These are phyloP conservation scores for Lepidurus arcticus DNA, from an alignment of 1,140 invertebrate genomes.

Conservation along the genomic window DNA sequence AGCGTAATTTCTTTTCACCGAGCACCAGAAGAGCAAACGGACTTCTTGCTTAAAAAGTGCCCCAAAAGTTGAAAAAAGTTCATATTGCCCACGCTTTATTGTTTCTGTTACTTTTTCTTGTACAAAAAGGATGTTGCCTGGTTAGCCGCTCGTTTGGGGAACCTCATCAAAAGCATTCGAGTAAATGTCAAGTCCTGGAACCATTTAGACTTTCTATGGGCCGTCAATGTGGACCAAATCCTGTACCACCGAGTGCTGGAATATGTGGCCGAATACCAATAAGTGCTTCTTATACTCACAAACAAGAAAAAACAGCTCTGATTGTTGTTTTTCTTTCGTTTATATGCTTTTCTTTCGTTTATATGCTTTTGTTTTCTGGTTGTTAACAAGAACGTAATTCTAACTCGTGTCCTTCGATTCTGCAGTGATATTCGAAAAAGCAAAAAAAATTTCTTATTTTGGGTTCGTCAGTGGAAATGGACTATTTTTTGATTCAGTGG, in stretches of 20 bases:
- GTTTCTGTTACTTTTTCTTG: conserved; percentile 13
- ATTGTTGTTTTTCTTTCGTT: no score
- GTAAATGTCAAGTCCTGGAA: conserved; percentile 57
- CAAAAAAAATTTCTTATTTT: no score
- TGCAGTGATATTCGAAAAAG: no score
- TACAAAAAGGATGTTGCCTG: conserved; percentile 52
- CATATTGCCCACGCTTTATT: background rate
- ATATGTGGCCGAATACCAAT: conserved; percentile 33
- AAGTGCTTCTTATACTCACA: background rate
- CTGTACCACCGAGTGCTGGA: conserved; percentile 40
- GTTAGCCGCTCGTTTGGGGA: conserved; percentile 48
- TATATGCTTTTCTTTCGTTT: no score
- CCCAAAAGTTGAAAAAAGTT: background rate
- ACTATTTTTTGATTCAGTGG: no score
- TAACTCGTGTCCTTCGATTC: no score
- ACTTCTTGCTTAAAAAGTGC: no score
- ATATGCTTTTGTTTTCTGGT: no score
- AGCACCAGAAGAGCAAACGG: no score
- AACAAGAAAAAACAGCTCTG: no score
- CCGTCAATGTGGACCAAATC: conserved; percentile 47
- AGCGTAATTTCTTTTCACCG: background rate
- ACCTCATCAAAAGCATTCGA: conserved; percentile 45
- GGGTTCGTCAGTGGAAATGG: no score
- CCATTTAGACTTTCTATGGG: conserved; percentile 65
- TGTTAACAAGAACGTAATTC: no score